Base-by-base conservation (phyloP, 1,140 invertebrate genomes). In the Hycleus phaleratus region DNA sequence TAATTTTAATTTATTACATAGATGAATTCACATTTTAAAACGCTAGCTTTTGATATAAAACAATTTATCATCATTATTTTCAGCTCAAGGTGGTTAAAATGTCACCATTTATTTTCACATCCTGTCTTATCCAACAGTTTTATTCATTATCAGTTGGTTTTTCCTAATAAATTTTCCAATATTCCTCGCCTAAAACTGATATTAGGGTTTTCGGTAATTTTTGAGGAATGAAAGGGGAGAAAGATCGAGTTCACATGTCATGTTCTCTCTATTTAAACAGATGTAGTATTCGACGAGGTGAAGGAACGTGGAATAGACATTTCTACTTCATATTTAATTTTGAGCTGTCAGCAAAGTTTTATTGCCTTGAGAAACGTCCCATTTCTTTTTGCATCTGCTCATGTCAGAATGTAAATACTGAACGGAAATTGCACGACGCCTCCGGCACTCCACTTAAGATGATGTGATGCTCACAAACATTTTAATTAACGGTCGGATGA, bases 301-400 rank as follows among this genome's bases (percentile, higher is more conserved):
- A 32, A 32, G 32, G 32, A 32, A 32, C 32, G 32, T 32, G 32
- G 32, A 32, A 32, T 58, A 59, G 66, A 68, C 66, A 64, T 64
- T 66, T 62, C 62, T 63, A 68, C 66, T 68, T 68, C 66, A 68
- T 68, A 68, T 68, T 68, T 68, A 68, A 68, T 68, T 68, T 68
- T 50, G 64, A 61, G 55, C 66, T 66, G 66, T 68, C 66, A 68
- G 58, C 59, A 26, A 62, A 68, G 66, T 68, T 68, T 68, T 68
- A 68, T 66, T 66, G 66, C 63, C 62, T 60, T 58, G 48, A 64
- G 62, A 63, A 60, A 59, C 60, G 56, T 61, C 58, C 56, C 60
- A 58, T 67, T 63, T 60, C 63, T 65, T 62, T 59, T 58, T 61
- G 46, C 66, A 55, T 64, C 64, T 68, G 66, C 51, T 52, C 51